phyloP scores from a whole-genome alignment of 37 sponge, comb jelly and placozoan species.

The Aphrocallistes beatrix region DNA sequence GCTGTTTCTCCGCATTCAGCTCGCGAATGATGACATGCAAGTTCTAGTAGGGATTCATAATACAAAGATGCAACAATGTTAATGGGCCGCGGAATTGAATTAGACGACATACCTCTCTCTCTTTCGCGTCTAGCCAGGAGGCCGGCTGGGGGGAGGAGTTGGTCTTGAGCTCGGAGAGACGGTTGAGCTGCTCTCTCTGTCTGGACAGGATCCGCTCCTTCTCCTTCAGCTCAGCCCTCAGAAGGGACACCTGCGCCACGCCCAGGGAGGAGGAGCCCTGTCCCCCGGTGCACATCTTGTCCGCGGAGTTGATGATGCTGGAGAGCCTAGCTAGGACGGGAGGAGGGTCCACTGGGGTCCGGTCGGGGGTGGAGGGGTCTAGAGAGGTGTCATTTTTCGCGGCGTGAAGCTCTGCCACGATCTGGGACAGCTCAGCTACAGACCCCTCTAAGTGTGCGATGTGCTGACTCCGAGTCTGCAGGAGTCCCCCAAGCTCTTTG shows the following conservation, averaged over 20 bases:
- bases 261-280: slow-evolving; percentile 9
- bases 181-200: neutral
- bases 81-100: too few relatives aligned
- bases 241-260: neutral
- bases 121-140: neutral
- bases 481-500: neutral
- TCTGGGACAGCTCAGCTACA: neutral
- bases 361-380: neutral
- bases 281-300: neutral
- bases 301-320: neutral
- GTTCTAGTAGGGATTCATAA: neutral
- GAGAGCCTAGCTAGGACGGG: neutral
- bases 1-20: neutral
- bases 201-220: neutral
- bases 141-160: neutral
- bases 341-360: neutral
- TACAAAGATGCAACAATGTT: neutral
- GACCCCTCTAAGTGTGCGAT: neutral
- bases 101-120: slow-evolving; percentile 18
- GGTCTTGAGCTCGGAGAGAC: neutral
- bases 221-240: neutral
- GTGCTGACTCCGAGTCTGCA: slow-evolving; percentile 5
- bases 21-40: neutral
- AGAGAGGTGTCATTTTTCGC: neutral
- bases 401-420: neutral